phyloP scores from a whole-genome alignment of 2,797 vertebrate species.

The Manis crassicaudata region DNA sequence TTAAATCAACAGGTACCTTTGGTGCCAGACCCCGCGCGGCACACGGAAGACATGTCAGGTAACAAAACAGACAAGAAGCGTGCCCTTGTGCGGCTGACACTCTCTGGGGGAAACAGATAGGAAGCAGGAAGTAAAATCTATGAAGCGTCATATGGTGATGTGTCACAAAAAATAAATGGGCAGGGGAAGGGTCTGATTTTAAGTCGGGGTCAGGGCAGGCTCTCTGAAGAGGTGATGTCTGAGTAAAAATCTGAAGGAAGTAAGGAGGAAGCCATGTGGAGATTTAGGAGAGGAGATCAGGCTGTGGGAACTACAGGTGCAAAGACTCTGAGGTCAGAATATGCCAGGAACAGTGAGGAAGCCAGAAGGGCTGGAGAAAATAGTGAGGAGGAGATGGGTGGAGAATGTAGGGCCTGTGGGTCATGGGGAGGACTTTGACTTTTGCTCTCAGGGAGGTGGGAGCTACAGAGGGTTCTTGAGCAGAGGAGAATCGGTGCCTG shows the following conservation, averaged over 20 bases:
- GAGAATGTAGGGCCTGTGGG: background rate
- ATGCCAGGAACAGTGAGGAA: background rate
- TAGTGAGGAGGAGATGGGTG: background rate
- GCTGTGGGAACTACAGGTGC: background rate
- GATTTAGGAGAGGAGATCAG: background rate
- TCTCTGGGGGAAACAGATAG: background rate
- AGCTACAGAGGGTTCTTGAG: background rate
- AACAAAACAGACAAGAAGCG: background rate
- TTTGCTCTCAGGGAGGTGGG: background rate
- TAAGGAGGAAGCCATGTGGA: background rate
- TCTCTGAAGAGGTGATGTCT: background rate
- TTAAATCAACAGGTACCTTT: background rate
- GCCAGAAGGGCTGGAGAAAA: background rate
- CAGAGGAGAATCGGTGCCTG: background rate
- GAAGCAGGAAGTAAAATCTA: background rate
- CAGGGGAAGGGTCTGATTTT: background rate
- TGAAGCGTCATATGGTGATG: background rate
- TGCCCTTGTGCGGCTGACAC: background rate
- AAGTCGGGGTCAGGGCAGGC: background rate
- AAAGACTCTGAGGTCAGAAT: background rate
- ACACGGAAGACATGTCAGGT: background rate
- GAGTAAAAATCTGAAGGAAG: background rate
- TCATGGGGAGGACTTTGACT: background rate
- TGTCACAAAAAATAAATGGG: background rate
- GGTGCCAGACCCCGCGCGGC: background rate